Percentiles rank a stretch among this genome's conserved stretches.
Conservation (phyloP, 2,113 vertebrate species). For the Lagopus leucura region DNA sequence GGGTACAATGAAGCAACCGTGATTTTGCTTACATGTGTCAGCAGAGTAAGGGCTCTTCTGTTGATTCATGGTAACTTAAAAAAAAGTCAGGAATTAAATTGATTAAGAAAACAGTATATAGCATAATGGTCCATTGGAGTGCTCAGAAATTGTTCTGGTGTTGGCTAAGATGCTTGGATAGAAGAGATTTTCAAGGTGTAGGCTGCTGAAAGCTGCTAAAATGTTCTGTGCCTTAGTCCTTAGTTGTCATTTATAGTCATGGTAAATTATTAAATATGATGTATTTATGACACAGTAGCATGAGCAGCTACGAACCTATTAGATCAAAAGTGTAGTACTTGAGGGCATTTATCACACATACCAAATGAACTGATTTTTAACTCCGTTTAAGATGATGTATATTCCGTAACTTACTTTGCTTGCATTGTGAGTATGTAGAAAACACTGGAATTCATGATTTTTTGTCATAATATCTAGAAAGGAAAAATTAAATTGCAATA, state of each 20-base stretch:
- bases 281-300: conserved; percentile 21
- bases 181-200: not conserved
- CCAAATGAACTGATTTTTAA: not conserved
- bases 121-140: not conserved
- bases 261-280: conserved; percentile 75
- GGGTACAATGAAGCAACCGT: not conserved
- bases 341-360: conserved; percentile 61
- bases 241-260: conserved; percentile 56
- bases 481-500: not conserved
- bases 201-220: not conserved
- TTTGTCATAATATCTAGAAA: not conserved
- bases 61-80: not conserved
- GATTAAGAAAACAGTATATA: not conserved
- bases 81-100: not conserved
- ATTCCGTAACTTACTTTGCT: not conserved
- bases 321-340: conserved; percentile 50
- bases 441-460: not conserved
- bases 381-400: not conserved
- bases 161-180: not conserved
- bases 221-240: not conserved
- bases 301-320: conserved; percentile 57
- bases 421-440: not conserved
- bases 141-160: not conserved
- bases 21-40: not conserved
- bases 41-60: not conserved